These are phyloP conservation scores for Cryptosula pallasiana DNA, from an alignment of 2,888 invertebrate genomes.

Conservation along the genomic window DNA sequence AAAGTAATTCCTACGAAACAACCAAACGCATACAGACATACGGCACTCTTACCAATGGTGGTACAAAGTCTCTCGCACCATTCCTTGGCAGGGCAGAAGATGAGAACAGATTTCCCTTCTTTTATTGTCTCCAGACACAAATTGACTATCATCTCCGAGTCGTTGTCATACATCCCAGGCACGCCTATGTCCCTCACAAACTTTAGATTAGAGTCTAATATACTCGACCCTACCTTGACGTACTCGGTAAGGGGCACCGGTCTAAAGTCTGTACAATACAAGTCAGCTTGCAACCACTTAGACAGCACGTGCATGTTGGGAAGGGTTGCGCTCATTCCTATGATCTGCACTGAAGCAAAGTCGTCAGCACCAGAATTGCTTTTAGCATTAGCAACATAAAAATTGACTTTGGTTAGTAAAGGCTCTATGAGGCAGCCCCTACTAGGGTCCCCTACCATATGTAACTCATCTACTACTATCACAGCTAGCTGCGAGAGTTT, in stretches of 20 bases:
- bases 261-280: slow-evolving; percentile 49
- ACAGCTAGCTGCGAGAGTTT: slow-evolving; percentile 61
- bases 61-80: slow-evolving; percentile 88
- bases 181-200: slow-evolving; percentile 35
- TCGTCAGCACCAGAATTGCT: background rate
- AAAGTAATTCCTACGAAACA: no score
- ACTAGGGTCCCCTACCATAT: slow-evolving; percentile 82
- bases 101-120: slow-evolving; percentile 75
- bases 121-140: slow-evolving; percentile 82
- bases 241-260: slow-evolving; percentile 52
- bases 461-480: slow-evolving; percentile 91
- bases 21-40: no score
- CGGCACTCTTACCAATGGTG: slow-evolving; percentile 69
- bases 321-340: slow-evolving; percentile 54
- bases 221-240: slow-evolving; percentile 43
- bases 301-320: slow-evolving; percentile 51
- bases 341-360: slow-evolving; percentile 40
- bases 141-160: slow-evolving; percentile 74
- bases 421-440: slow-evolving; percentile 93
- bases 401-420: slow-evolving; percentile 82
- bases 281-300: slow-evolving; percentile 48
- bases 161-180: slow-evolving; percentile 47
- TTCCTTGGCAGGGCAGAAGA: slow-evolving; percentile 92
- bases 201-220: slow-evolving; percentile 38
- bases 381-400: slow-evolving; percentile 23